Conservation (phyloP, 2,113 vertebrate genomes). For the Macrotus californicus region DNA sequence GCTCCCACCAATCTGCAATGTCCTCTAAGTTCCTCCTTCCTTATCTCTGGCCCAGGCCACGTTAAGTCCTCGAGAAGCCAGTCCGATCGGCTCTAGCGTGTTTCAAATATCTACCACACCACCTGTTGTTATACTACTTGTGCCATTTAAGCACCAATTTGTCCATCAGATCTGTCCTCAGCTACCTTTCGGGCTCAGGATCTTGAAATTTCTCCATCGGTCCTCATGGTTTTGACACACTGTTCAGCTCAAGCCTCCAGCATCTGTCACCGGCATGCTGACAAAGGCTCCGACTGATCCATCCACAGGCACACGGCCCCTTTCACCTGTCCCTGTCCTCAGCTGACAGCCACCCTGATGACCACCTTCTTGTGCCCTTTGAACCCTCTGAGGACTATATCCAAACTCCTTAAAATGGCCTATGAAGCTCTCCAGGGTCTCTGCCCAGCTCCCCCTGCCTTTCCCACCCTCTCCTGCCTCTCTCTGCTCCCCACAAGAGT, state of each 20-base stretch:
- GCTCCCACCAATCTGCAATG: background rate
- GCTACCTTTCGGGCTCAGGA: background rate
- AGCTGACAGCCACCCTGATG: fast-evolving
- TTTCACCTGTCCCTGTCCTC: background rate
- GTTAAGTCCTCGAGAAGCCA: background rate
- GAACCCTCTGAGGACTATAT: too few species aligned
- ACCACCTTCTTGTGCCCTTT: background rate
- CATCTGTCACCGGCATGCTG: background rate
- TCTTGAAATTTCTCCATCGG: background rate
- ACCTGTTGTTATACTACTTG: fast-evolving
- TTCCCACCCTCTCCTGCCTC: background rate
- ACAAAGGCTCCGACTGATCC: background rate
- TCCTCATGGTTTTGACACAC: background rate
- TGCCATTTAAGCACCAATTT: background rate
- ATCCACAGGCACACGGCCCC: fast-evolving
- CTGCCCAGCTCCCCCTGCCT: background rate
- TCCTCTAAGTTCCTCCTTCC: background rate
- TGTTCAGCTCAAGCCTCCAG: background rate
- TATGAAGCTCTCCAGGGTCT: background rate
- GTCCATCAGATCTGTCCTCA: background rate
- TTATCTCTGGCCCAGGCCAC: background rate
- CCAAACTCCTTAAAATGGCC: background rate
- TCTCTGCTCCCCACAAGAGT: background rate
- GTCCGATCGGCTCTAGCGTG: fast-evolving
- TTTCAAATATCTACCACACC: background rate